Evolutionary conservation across 1,140 invertebrate species (phyloP), one percentile per base, ranked within the genome.

Genomic region (Drosophila parabipectinata): DNA sequence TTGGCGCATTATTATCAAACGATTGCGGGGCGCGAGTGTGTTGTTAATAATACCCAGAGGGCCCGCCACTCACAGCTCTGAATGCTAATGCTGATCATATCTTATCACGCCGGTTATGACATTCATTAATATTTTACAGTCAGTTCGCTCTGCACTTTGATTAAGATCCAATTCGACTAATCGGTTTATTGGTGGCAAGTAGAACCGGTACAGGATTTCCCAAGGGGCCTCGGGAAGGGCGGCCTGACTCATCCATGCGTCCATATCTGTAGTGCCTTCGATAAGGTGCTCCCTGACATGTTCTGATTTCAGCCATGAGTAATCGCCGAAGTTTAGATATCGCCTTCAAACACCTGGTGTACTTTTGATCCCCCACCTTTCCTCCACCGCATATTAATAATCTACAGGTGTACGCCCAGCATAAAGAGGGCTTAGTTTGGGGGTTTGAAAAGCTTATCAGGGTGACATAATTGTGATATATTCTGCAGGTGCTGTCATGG

Each of bases 1-100:
- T 67, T 37, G 58, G 21, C 58, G 48, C 58, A 79, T 75, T 79
- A 74, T 77, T 47, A 77, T 79, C 55, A 77, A 58, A 57, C 37
- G 63, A 60, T 71, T 71, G 63, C 37, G 45, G 51, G 41, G 62
- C 24, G 41, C 62, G 51, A 48, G 39, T 54, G 39, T 67, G 68
- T 67, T 67, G 47, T 48, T 69, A 68, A 55, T 68, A 68, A 55
- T 37, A 47, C 50, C 47, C 37, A 47, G 47, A 69, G 66, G 68
- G 66, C 62, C 50, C 56, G 59, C 63, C 63, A 67, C 63, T 67
- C 59, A 67, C 41, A 24, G 34, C 47, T n/a, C 10, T 67, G 63
- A 52, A 69, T 69, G 12, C 4, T 68, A 69, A 69, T 57, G 66
- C 63, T 24, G 48, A 53, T 57, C 63, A 68, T 68, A 69, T 69